A percentile compares a stretch with the other conserved stretches of the same genome.
phyloP scores from a whole-genome alignment of 1,140 invertebrate genomes.

The Ceratosolen fusciceps region DNA sequence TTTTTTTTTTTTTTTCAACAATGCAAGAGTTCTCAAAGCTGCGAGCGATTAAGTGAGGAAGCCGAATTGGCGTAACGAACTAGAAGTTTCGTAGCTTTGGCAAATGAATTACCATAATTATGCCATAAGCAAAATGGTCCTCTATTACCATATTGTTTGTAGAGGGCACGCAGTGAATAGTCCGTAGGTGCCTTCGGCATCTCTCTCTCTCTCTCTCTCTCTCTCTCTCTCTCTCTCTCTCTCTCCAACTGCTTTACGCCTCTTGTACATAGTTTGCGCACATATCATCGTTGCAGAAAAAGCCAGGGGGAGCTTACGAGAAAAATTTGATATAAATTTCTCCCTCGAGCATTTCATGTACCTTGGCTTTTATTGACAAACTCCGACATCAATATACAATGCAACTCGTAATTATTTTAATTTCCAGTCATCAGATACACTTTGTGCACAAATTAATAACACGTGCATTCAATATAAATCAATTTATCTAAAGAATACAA shows the following conservation, averaged over 20 bases:
- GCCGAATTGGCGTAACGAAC: constrained; percentile 19
- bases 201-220: too few relatives aligned
- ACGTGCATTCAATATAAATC: too few relatives aligned
- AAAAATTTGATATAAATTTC: too few relatives aligned
- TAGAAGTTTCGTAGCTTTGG: constrained; percentile 49
- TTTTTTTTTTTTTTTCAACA: not conserved
- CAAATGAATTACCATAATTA: constrained; percentile 57
- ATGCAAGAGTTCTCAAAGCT: not conserved
- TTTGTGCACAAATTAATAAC: too few relatives aligned
- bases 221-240: too few relatives aligned
- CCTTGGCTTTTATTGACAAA: too few relatives aligned
- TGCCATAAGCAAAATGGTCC: constrained; percentile 46
- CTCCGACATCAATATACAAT: too few relatives aligned
- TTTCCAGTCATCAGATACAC: too few relatives aligned
- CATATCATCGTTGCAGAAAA: not conserved
- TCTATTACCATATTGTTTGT: constrained; percentile 57
- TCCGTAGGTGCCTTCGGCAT: not conserved
- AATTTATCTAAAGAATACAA: too few relatives aligned
- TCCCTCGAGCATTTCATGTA: too few relatives aligned
- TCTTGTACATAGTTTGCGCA: not conserved
- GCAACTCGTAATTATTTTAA: too few relatives aligned
- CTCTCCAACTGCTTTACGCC: not conserved
- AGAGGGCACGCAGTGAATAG: constrained; percentile 30
- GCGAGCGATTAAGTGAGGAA: constrained; percentile 30
- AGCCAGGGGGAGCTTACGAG: not conserved